These are phyloP conservation scores for Drosophila ananassae DNA, from an alignment of 1,140 invertebrate species.

Conservation along the genomic window DNA sequence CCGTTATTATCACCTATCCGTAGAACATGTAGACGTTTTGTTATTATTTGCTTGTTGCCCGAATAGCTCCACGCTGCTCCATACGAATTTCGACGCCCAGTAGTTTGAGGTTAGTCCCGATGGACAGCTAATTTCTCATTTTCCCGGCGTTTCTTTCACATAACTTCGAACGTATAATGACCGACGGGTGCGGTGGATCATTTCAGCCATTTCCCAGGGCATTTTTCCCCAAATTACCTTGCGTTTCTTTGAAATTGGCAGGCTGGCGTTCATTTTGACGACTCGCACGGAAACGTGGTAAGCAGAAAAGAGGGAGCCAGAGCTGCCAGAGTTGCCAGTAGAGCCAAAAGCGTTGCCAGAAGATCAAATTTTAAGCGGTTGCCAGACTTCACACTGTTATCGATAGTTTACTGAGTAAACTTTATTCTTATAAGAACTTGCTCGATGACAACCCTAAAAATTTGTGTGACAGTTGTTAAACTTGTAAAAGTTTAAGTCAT, in stretches of 20 bases:
- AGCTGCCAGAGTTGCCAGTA: background rate
- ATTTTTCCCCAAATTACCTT: slow-evolving; percentile 83
- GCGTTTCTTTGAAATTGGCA: slow-evolving; percentile 85
- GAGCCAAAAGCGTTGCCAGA: background rate
- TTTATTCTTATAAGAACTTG: background rate
- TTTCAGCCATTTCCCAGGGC: slow-evolving; percentile 1
- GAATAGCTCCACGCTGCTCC: slow-evolving; percentile 44
- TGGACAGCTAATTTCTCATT: slow-evolving; percentile 7
- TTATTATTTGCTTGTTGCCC: slow-evolving; percentile 33
- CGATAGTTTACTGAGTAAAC: background rate
- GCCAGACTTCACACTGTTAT: background rate
- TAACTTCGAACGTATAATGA: slow-evolving; percentile 18
- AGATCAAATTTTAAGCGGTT: background rate
- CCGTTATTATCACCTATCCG: slow-evolving; percentile 27
- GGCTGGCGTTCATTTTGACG: slow-evolving; percentile 84
- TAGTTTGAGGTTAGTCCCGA: slow-evolving; percentile 74
- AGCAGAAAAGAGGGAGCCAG: slow-evolving; percentile 78
- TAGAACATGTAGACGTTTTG: slow-evolving; percentile 4
- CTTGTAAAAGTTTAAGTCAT: too few species aligned
- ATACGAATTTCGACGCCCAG: slow-evolving; percentile 29
- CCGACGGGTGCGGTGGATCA: background rate
- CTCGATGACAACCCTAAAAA: background rate
- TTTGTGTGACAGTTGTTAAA: background rate
- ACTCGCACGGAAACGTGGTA: slow-evolving; percentile 83
- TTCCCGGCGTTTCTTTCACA: slow-evolving; percentile 21